Percentiles rank a stretch among this genome's conserved stretches.
Conservation (phyloP, 2,797 vertebrate species). For the Aeoliscus strigatus region DNA sequence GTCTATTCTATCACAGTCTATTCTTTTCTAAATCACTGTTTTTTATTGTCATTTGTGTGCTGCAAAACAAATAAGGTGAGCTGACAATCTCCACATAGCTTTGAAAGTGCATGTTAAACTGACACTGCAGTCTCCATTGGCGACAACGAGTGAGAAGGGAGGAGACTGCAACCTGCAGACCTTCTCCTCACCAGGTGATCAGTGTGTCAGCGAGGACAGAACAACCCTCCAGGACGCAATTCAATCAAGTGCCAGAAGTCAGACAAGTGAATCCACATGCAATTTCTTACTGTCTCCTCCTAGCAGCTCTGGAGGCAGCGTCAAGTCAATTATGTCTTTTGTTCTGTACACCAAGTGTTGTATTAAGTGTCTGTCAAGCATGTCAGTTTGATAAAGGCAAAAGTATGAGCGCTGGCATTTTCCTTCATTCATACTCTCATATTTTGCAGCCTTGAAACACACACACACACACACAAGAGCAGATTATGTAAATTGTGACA, state of each 20-base stretch:
- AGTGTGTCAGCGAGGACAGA: conserved; percentile 37
- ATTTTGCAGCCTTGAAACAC: conserved; percentile 12
- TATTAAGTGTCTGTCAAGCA: conserved; percentile 55
- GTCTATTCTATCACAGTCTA: too few species aligned
- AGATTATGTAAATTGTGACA: too few species aligned
- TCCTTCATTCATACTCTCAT: conserved; percentile 12
- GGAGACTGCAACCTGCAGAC: conserved; percentile 29
- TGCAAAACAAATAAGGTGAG: too few species aligned
- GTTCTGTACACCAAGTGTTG: conserved; percentile 54
- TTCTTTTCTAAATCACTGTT: too few species aligned
- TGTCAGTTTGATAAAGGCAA: conserved; percentile 42
- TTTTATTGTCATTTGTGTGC: too few species aligned
- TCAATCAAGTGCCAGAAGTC: conserved; percentile 45
- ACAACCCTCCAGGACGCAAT: conserved; percentile 52
- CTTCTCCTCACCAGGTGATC: conserved; percentile 53
- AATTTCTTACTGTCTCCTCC: conserved; percentile 63
- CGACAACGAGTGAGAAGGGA: conserved; percentile 10
- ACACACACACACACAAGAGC: too few species aligned
- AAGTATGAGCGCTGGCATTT: conserved; percentile 12
- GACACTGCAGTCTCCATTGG: conserved; percentile 35
- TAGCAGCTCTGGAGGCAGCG: conserved; percentile 47
- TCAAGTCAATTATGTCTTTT: conserved; percentile 55
- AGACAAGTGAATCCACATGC: conserved; percentile 53
- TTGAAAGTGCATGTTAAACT: conserved; percentile 11
- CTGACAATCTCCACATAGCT: too few species aligned